Evolutionary conservation across 2,113 vertebrate species (phyloP), one percentile per base, ranked within the genome.

Genomic region (Oriolus oriolus): DNA sequence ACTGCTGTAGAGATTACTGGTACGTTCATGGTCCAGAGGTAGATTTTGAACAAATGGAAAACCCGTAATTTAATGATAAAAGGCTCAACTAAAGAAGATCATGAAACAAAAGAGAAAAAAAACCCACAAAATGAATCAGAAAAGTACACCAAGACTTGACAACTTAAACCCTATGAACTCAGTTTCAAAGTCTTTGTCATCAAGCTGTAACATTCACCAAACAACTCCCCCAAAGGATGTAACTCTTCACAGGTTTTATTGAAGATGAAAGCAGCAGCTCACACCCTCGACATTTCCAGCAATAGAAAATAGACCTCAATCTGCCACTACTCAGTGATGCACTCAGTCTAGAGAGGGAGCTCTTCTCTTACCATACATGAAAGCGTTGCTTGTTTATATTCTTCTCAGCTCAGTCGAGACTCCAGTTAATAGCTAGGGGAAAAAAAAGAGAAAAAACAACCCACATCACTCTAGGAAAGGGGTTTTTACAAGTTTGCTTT

Each of bases 401-500:
- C 31, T 52, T 33, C 71, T 85, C n/a, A 22, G 26, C 9, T 7
- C 26, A 71, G 26, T 0, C 45, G 21, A 70, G 16, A 57, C 9
- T 33, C 18, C 81, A 47, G 27, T 30, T 57, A 57, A 57, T 7
- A 85, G 22, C 16, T 11, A 20, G 4, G 26, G 13, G 3, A 2
- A 3, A 3, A 41, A 15, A 8, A 4, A 3, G 16, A 4, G n/a
- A 14, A 28, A 20, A 33, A 45, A 11, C 2, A 39, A 4, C 0
- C 0, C 9, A 11, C 10, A 75, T 21, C 14, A 16, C 73, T 39
- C 15, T 22, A 44, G 21, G 3, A 76, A 88, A 42, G 11, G 8
- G 5, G 39, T 42, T 75, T 35, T 82, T 66, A 39, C 8, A 53
- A 17, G 27, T 45, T 47, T n/a, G 20, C 17, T 77, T 70, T 65